phyloP scores from a whole-genome alignment of 1,140 invertebrate species.

The Sogatella furcifera region DNA sequence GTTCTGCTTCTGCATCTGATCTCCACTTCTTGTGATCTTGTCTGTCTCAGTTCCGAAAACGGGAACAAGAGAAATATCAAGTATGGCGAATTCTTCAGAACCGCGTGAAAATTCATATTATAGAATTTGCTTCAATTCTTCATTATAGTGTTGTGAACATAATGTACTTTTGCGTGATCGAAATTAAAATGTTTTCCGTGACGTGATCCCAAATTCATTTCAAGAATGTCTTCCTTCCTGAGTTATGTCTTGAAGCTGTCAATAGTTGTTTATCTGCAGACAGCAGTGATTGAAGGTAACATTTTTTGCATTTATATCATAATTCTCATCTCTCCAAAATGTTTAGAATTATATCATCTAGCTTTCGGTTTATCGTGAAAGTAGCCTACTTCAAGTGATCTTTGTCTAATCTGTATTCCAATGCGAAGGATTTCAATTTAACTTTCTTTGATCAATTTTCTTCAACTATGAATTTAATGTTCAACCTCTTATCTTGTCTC shows the following conservation, averaged over 20 bases:
- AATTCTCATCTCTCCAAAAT: no score
- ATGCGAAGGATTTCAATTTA: no score
- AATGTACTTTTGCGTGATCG: not conserved
- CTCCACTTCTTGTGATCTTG: no score
- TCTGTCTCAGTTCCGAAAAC: no score
- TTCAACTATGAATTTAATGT: no score
- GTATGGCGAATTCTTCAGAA: not conserved
- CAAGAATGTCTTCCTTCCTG: not conserved
- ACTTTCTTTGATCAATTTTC: no score
- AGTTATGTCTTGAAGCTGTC: not conserved
- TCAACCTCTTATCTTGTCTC: no score
- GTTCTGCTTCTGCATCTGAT: no score
- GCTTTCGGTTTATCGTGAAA: no score
- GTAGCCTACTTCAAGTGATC: no score
- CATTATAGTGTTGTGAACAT: not conserved
- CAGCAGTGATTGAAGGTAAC: not conserved
- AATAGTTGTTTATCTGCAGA: conserved; percentile 2
- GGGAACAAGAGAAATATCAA: not conserved
- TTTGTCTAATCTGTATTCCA: no score
- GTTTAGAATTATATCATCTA: no score
- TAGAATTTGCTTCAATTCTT: not conserved
- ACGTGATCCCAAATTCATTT: not conserved
- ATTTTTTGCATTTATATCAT: not conserved
- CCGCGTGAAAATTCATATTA: not conserved
- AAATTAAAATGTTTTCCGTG: not conserved